Conservation (phyloP, 2,113 vertebrate genomes). For the Sapayoa aenigma region DNA sequence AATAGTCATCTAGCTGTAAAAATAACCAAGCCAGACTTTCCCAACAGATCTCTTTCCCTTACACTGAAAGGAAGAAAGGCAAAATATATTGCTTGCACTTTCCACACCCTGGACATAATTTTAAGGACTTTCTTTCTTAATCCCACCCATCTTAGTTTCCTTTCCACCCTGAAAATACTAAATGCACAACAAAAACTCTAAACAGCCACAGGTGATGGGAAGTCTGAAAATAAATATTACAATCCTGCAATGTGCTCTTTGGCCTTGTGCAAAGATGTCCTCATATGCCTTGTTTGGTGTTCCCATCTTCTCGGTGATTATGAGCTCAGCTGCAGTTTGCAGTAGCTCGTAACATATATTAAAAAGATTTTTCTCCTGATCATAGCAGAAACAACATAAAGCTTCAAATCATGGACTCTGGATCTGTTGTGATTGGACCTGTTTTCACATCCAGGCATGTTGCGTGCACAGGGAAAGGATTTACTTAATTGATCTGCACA, state of each 20-base stretch:
- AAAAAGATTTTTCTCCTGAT: not conserved
- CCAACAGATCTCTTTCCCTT: not conserved
- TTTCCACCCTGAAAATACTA: not conserved
- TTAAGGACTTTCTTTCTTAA: not conserved
- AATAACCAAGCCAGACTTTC: conserved; percentile 4
- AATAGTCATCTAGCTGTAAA: not conserved
- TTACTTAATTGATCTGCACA: not conserved
- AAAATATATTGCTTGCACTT: not conserved
- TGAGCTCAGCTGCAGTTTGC: not conserved
- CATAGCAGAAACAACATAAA: not conserved
- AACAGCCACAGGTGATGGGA: not conserved
- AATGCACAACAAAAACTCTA: not conserved
- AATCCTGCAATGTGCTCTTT: not conserved
- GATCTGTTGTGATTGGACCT: not conserved
- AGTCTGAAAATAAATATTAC: not conserved
- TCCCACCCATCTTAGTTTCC: not conserved
- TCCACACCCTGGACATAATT: not conserved
- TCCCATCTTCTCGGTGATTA: not conserved
- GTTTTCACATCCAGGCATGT: not conserved
- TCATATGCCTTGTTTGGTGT: not conserved
- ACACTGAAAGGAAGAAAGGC: not conserved
- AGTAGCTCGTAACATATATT: not conserved
- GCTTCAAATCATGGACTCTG: not conserved
- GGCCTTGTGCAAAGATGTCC: not conserved
- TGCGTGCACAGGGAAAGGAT: not conserved